A percentile compares a stretch with the other conserved stretches of the same genome.
phyloP scores from a whole-genome alignment of 2,113 vertebrate genomes.

The Machaerirhynchus nigripectus region DNA sequence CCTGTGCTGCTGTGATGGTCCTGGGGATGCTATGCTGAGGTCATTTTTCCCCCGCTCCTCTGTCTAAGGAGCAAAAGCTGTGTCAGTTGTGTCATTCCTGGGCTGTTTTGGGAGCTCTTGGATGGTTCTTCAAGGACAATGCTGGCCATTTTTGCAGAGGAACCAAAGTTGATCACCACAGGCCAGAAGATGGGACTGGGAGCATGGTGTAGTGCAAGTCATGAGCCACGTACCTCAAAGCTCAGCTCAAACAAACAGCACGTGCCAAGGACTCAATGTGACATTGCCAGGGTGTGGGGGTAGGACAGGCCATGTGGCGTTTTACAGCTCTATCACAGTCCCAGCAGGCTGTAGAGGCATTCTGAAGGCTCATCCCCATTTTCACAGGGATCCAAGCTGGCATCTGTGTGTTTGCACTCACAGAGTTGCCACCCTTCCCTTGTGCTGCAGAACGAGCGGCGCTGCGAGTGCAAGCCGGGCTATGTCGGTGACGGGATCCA shows the following conservation, averaged over 20 bases:
- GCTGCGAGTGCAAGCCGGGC: constrained; percentile 83
- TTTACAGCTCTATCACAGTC: not conserved
- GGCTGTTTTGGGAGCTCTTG: not conserved
- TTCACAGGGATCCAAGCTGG: not conserved
- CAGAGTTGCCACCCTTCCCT: not conserved
- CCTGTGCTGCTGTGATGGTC: not conserved
- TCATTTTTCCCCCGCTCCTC: not conserved
- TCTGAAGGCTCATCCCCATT: not conserved
- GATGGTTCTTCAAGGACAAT: not conserved
- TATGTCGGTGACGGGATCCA: constrained; percentile 88
- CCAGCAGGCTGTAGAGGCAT: not conserved
- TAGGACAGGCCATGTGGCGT: not conserved
- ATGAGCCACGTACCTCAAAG: accelerated
- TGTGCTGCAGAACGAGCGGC: constrained; percentile 80
- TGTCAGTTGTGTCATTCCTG: not conserved
- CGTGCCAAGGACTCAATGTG: not conserved
- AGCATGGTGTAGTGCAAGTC: not conserved
- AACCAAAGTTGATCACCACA: not conserved
- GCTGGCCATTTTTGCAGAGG: not conserved
- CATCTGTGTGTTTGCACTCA: not conserved
- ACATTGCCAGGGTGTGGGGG: not conserved
- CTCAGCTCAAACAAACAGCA: not conserved
- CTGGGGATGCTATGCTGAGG: not conserved
- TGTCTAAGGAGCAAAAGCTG: not conserved
- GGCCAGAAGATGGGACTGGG: not conserved